Evolutionary conservation across 2,888 invertebrate species (phyloP), one percentile per base, ranked within the genome.

Genomic region (Apamea monoglypha): DNA sequence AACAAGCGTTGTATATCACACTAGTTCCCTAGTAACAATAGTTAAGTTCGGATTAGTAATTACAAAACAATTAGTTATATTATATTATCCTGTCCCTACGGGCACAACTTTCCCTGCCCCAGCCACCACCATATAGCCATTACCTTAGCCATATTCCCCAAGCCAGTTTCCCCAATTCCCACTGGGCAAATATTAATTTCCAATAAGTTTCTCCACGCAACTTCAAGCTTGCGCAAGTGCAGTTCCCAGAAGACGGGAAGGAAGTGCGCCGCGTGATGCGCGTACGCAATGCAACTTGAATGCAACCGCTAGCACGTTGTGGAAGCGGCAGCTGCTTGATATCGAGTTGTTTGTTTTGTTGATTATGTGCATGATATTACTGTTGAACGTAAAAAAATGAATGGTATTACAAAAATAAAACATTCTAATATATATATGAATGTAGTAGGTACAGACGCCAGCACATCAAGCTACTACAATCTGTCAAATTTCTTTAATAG

Each of bases 241-340:
- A 78, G 93, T 94, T 95, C 95, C 95, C 94, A 88, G 94, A 92
- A 93, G 93, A 87, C 92, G 89, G 96, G 95, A 96, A 95, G 96
- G 96, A 96, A 96, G 92, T 88, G 90, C 78, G 82, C 80, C 86
- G 78, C 96, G 95, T 95, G 96, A 90, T 83, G 87, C 84, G 95
- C 92, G 90, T 96, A 90, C 91, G 85, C 88, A 90, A 93, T 92
- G 91, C 89, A 86, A 84, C 78, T 81, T 88, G 89, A 89, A 89
- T 84, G 84, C 80, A 86, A 72, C 83, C 78, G 84, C 63, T 80
- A 75, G 50, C 63, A 44, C 78, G 64, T 47, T 73, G 50, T 67
- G 70, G 25, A 69, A 78, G 81, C 80, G 78, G 63, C 69, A 74
- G 81, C 68, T 68, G 25, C 25, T 29, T 82, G 63, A n/a, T 76